Percentiles rank a stretch among this genome's conserved stretches.
Conservation (phyloP, 2,113 vertebrate species). For the Heptranchias perlo region DNA sequence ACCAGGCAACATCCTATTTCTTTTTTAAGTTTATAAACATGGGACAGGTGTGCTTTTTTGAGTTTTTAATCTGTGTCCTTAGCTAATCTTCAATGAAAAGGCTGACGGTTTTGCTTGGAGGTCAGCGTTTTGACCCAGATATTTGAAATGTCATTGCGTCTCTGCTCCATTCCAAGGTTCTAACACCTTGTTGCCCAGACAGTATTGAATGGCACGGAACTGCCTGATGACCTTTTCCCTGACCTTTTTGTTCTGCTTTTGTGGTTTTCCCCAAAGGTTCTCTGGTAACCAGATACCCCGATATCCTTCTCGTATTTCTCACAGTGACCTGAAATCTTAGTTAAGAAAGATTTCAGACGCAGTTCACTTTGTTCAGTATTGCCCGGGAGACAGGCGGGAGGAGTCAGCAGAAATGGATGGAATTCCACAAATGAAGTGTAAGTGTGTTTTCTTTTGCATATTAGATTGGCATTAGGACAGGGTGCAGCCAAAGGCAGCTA, state of each 20-base stretch:
- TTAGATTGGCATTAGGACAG: neutral
- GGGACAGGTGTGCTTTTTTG: neutral
- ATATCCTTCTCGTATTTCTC: neutral
- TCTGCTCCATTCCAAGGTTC: neutral
- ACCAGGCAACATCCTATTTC: neutral
- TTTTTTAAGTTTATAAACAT: neutral
- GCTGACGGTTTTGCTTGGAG: neutral
- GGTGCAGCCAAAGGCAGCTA: neutral
- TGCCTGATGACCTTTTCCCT: neutral
- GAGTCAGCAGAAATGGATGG: neutral
- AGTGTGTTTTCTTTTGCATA: neutral
- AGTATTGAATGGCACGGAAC: neutral
- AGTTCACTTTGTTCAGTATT: neutral
- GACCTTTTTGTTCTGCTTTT: constrained; percentile 10
- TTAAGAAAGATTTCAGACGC: neutral
- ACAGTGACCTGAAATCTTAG: neutral
- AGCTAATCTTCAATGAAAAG: neutral
- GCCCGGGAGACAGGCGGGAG: neutral
- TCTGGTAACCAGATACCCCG: neutral
- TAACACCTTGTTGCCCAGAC: neutral
- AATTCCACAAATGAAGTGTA: neutral
- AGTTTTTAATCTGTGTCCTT: neutral
- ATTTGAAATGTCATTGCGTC: neutral
- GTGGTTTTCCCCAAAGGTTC: neutral
- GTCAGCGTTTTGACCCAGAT: neutral